These are phyloP conservation scores for Sebastes trivittatus DNA, from an alignment of 2,797 vertebrate species.

Conservation along the genomic window DNA sequence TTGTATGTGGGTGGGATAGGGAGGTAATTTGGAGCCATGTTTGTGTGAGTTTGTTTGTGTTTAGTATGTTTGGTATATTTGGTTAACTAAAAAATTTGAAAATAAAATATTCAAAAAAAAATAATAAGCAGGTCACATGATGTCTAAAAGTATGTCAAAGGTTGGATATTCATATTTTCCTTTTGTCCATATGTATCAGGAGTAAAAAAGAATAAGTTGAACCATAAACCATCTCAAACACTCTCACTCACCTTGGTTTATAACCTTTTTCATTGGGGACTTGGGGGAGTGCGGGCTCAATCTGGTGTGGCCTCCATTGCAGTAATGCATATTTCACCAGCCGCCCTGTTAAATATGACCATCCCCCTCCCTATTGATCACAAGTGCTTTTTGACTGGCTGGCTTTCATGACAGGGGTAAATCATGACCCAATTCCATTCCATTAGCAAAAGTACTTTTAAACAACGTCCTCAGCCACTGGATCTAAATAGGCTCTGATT, in stretches of 20 bases:
- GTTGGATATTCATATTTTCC: neutral
- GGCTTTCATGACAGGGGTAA: conserved; percentile 75
- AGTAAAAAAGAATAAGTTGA: neutral
- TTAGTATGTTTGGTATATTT: too few species aligned
- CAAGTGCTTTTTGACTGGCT: conserved; percentile 72
- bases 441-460: conserved; percentile 78
- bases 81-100: too few species aligned
- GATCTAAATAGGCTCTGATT: conserved; percentile 71
- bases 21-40: too few species aligned
- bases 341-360: conserved; percentile 74
- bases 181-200: neutral
- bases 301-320: conserved; percentile 52
- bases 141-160: neutral
- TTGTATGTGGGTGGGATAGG: too few species aligned
- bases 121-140: too few species aligned
- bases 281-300: neutral
- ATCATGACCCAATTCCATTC: conserved; percentile 77
- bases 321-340: conserved; percentile 78
- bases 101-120: too few species aligned
- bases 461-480: conserved; percentile 50
- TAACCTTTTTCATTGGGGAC: conserved; percentile 24
- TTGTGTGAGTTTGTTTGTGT: too few species aligned
- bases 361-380: conserved; percentile 74
- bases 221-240: neutral
- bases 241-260: conserved; percentile 29